Conservation (phyloP, 2,797 vertebrate species). For the Centroberyx gerrardi region DNA sequence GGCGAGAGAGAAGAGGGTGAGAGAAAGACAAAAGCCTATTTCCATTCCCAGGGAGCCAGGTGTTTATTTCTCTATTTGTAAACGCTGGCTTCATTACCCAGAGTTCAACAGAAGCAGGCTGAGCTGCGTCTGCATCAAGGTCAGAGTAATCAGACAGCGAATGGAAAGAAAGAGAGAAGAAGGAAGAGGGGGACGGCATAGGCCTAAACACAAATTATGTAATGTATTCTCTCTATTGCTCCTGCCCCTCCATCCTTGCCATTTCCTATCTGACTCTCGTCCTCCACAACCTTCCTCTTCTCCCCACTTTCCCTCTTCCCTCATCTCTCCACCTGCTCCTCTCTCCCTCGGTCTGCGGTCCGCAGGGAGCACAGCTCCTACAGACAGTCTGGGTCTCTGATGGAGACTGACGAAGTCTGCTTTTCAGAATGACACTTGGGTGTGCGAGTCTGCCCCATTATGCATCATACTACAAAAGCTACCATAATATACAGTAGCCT, state of each 20-base stretch:
- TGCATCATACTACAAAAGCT: background rate
- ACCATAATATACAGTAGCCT: background rate
- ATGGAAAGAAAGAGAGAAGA: slow-evolving; percentile 59
- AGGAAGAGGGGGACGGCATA: slow-evolving; percentile 10
- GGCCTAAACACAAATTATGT: slow-evolving; percentile 63
- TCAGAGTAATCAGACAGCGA: slow-evolving; percentile 73
- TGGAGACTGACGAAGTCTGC: slow-evolving; percentile 52
- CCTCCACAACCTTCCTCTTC: slow-evolving; percentile 6
- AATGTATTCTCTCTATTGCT: slow-evolving; percentile 59
- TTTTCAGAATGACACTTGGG: slow-evolving; percentile 45
- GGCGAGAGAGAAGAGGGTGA: slow-evolving; percentile 36
- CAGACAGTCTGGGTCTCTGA: slow-evolving; percentile 23
- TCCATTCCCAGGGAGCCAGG: slow-evolving; percentile 72
- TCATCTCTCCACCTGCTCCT: background rate
- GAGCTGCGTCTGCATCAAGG: slow-evolving; percentile 73
- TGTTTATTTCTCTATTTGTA: slow-evolving; percentile 82
- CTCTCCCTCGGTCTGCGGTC: slow-evolving; percentile 16
- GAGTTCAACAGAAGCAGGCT: slow-evolving; percentile 77
- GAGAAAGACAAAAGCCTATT: slow-evolving; percentile 54
- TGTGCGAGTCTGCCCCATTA: slow-evolving; percentile 11
- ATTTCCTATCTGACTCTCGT: slow-evolving; percentile 45
- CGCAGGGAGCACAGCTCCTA: slow-evolving; percentile 38
- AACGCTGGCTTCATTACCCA: slow-evolving; percentile 78
- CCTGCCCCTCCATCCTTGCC: slow-evolving; percentile 53
- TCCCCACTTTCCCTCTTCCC: background rate